These are phyloP conservation scores for Mustela lutreola DNA, from an alignment of 2,113 vertebrate genomes.

Conservation along the genomic window DNA sequence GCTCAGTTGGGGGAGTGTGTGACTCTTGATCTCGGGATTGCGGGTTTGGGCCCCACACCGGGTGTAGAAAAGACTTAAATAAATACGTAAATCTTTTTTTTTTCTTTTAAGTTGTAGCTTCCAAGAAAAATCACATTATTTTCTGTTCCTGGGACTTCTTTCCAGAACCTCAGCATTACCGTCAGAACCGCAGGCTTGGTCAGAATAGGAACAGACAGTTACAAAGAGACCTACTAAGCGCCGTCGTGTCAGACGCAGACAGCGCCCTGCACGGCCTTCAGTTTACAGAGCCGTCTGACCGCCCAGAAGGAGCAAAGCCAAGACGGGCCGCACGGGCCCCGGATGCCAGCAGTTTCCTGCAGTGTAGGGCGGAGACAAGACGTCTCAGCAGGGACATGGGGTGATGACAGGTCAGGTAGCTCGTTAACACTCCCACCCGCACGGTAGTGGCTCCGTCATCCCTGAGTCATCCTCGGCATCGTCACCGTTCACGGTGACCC, in stretches of 20 bases:
- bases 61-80: not conserved
- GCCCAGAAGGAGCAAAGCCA: not conserved
- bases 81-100: not conserved
- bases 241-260: not conserved
- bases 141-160: not conserved
- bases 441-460: fast-evolving
- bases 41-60: not conserved
- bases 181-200: not conserved
- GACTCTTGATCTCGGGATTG: not conserved
- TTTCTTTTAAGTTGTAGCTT: not conserved
- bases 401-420: not conserved
- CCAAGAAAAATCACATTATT: not conserved
- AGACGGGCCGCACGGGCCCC: fast-evolving
- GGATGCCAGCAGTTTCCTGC: not conserved
- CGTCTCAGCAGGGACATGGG: not conserved
- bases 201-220: not conserved
- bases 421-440: not conserved
- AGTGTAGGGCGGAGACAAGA: fast-evolving
- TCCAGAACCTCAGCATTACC: not conserved
- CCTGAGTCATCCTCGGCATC: not conserved
- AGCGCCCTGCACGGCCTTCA: fast-evolving
- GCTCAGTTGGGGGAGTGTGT: not conserved
- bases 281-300: too few relatives aligned
- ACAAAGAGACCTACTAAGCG: not conserved
- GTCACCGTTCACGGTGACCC: too few relatives aligned